A percentile compares a stretch with the other conserved stretches of the same genome.
Conservation (phyloP, 2,113 vertebrate species). For the Caracal caracal region DNA sequence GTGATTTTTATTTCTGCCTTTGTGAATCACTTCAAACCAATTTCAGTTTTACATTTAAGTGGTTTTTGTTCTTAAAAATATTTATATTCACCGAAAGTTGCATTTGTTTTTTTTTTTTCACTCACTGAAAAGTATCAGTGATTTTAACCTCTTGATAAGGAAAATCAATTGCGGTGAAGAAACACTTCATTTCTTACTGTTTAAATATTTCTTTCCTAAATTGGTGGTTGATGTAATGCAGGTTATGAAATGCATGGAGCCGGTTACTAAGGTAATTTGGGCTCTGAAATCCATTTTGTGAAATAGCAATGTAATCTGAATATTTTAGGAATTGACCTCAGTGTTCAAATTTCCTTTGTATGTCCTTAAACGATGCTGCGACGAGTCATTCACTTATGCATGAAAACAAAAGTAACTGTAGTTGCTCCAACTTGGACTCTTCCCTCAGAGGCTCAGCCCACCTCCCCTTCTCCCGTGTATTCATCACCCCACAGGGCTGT, state of each 20-base stretch:
- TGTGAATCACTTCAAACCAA: not conserved
- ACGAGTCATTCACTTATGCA: not conserved
- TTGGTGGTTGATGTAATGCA: not conserved
- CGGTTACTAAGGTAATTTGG: not conserved
- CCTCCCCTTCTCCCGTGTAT: no score
- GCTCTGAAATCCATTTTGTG: conserved; percentile 19
- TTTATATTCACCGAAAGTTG: not conserved
- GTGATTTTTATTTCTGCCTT: conserved; percentile 53
- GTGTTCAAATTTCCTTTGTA: not conserved
- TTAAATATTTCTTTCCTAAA: conserved; percentile 27
- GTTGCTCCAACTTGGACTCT: not conserved
- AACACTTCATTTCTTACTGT: conserved; percentile 14
- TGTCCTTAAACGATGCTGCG: not conserved
- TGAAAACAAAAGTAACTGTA: not conserved
- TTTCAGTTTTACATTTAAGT: conserved; percentile 42
- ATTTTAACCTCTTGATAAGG: conserved; percentile 44
- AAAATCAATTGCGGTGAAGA: conserved; percentile 15
- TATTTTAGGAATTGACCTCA: not conserved
- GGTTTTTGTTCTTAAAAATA: conserved; percentile 36
- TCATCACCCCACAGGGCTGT: not conserved
- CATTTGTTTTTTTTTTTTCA: not conserved
- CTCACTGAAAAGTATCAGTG: conserved; percentile 37
- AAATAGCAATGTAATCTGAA: not conserved
- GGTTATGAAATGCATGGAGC: not conserved
- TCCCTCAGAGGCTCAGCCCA: not conserved